Conservation (phyloP, 2,797 vertebrate species). For the Nannoperca obscura region DNA sequence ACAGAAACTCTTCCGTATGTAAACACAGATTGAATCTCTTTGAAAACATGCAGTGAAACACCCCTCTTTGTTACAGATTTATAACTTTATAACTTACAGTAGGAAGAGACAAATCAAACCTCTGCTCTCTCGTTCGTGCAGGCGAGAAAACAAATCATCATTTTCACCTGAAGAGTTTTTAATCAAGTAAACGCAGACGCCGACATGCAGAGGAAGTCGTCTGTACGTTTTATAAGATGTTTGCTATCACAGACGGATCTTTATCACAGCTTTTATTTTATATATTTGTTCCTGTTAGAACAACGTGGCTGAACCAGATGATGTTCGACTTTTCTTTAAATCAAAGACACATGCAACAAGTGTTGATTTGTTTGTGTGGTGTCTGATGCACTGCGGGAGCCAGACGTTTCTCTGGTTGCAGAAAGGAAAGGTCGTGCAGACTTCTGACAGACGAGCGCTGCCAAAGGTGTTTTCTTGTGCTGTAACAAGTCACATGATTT, state of each 20-base stretch:
- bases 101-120: too few species aligned
- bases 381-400: too few species aligned
- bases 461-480: conserved; percentile 25
- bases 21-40: too few species aligned
- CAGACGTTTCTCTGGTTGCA: background rate
- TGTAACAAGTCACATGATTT: conserved; percentile 13
- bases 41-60: too few species aligned
- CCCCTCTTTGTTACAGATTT: background rate
- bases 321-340: background rate
- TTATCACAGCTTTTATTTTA: background rate
- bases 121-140: background rate
- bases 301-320: background rate
- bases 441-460: background rate
- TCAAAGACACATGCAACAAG: background rate
- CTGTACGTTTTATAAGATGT: background rate
- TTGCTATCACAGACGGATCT: background rate
- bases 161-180: background rate
- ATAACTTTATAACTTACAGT: too few species aligned
- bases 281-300: background rate
- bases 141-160: background rate
- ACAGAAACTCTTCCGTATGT: too few species aligned
- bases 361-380: background rate
- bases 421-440: background rate
- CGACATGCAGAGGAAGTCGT: background rate
- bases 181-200: background rate